phyloP scores from a whole-genome alignment of 2,888 invertebrate genomes.

The Apamea sordens region DNA sequence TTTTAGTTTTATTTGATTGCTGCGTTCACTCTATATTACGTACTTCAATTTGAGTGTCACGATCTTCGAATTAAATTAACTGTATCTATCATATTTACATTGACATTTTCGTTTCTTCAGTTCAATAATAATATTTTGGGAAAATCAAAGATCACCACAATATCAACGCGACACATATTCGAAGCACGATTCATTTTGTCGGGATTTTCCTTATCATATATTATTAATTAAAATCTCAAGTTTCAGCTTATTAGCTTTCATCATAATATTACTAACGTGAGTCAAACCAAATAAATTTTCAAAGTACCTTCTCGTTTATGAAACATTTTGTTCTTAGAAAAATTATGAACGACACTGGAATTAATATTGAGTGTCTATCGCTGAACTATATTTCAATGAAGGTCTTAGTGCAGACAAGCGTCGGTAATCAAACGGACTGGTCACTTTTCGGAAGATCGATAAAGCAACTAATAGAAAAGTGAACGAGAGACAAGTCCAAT shows the following conservation, averaged over 20 bases:
- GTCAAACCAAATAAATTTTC: conserved; percentile 27
- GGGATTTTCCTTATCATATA: conserved; percentile 44
- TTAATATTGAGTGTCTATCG: conserved; percentile 10
- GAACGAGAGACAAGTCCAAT: not conserved
- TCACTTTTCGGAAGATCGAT: not conserved
- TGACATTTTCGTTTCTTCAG: not conserved
- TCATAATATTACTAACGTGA: conserved; percentile 11
- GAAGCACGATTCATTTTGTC: conserved; percentile 18
- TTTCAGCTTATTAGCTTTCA: conserved; percentile 44
- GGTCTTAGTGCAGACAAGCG: not conserved
- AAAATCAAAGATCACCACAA: conserved; percentile 4
- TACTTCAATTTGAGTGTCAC: conserved; percentile 1
- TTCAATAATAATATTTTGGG: not conserved
- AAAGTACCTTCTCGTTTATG: conserved; percentile 2
- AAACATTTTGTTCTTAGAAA: conserved; percentile 13
- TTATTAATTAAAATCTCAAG: conserved; percentile 32
- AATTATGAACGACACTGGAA: not conserved
- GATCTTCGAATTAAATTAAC: not conserved
- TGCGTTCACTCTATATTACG: not conserved
- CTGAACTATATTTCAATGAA: not conserved
- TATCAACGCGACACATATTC: conserved; percentile 9
- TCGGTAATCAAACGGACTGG: not conserved
- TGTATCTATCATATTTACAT: not conserved
- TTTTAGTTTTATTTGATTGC: conserved; percentile 23
- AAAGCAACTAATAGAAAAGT: not conserved